Percentiles rank a stretch among this genome's conserved stretches.
Conservation (phyloP, 2,888 invertebrate species). For the Eilema sororculum region DNA sequence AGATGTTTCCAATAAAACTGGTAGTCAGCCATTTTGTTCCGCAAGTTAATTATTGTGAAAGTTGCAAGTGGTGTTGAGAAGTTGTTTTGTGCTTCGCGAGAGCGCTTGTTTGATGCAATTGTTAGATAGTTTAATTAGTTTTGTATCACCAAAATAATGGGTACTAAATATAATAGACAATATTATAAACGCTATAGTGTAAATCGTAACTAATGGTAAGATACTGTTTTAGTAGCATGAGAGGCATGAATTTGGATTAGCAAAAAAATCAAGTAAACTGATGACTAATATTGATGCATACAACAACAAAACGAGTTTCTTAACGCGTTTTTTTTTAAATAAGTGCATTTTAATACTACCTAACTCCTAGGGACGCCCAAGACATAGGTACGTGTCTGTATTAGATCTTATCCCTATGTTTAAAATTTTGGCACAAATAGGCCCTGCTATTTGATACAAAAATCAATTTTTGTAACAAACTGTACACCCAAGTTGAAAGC, state of each 20-base stretch:
- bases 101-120: background rate
- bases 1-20: slow-evolving; percentile 52
- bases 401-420: background rate
- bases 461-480: no score
- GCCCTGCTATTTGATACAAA: background rate
- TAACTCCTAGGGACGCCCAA: no score
- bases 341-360: no score
- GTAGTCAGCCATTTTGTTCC: slow-evolving; percentile 23
- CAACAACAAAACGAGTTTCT: no score
- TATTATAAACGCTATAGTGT: no score
- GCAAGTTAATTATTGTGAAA: slow-evolving; percentile 38
- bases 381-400: no score
- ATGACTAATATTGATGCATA: no score
- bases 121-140: background rate
- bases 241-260: no score
- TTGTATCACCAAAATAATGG: background rate
- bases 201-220: no score
- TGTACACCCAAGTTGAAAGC: background rate
- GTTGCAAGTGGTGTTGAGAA: slow-evolving; percentile 14
- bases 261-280: no score
- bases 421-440: background rate
- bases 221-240: no score
- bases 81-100: slow-evolving; percentile 2
- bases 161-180: background rate
- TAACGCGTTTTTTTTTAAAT: no score